Evolutionary conservation across 2,888 invertebrate genomes (phyloP).

Genomic region (Lycocerus yunnanus): DNA sequence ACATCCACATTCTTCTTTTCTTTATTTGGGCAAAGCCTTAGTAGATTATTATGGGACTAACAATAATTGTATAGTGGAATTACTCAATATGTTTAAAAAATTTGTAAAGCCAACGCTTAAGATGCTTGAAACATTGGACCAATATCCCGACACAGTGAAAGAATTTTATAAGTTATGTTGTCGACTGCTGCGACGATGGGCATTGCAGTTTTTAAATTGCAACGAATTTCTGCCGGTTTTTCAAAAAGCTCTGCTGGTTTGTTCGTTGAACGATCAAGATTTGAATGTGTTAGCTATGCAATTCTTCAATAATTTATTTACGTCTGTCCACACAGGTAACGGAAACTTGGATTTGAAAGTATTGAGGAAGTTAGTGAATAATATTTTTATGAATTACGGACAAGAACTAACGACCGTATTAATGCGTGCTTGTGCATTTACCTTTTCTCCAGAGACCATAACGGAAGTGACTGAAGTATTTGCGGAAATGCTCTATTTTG

Average conservation of each 20-base stretch:
- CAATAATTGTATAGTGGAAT: constrained; percentile 72
- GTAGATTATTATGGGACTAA: constrained; percentile 87
- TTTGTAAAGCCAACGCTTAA: constrained; percentile 81
- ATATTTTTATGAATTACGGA: constrained; percentile 73
- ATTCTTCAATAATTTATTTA: constrained; percentile 92
- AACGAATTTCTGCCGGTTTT: constrained; percentile 75
- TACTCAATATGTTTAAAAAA: constrained; percentile 85
- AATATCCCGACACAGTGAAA: constrained; percentile 96
- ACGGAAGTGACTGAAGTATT: constrained; percentile 90
- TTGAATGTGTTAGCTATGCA: constrained; percentile 96
- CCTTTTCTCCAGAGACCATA: constrained; percentile 85
- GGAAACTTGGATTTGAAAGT: constrained; percentile 28
- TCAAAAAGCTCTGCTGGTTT: constrained; percentile 81
- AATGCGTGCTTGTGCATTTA: constrained; percentile 82
- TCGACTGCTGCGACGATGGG: constrained; percentile 85
- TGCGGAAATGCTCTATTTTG: constrained; percentile 71
- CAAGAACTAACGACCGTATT: constrained; percentile 77
- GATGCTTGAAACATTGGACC: constrained; percentile 77
- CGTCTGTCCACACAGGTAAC: too few species aligned
- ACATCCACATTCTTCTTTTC: constrained; percentile 89
- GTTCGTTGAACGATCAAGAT: constrained; percentile 89
- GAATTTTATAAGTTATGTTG: constrained; percentile 72
- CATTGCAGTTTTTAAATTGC: constrained; percentile 80
- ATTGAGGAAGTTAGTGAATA: constrained; percentile 39
- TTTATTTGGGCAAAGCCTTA: constrained; percentile 87